Percentiles rank a stretch among this genome's conserved stretches.
Conservation (phyloP, 2,113 vertebrate species). For the Embiotoca jacksoni region DNA sequence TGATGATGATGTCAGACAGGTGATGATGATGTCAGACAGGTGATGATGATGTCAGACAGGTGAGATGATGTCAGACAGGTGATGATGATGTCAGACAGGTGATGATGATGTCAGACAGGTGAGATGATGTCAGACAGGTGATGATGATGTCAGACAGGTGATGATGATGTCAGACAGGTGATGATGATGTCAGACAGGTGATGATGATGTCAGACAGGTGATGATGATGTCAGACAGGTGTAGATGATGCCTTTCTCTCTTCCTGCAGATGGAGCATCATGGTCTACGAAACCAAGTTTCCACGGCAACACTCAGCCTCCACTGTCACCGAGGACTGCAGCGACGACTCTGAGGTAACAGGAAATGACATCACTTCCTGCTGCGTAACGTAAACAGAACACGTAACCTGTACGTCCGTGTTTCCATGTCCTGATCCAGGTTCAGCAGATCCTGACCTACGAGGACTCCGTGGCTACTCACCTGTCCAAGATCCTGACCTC, state of each 20-base stretch:
- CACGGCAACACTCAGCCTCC: conserved; percentile 88
- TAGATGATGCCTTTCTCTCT: neutral
- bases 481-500: conserved; percentile 97
- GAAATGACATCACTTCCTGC: neutral
- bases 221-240: neutral
- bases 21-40: too few species aligned
- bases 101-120: neutral
- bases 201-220: too few species aligned
- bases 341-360: conserved; percentile 94
- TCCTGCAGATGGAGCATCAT: conserved; percentile 95
- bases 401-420: too few species aligned
- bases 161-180: too few species aligned
- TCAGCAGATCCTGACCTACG: conserved; percentile 96
- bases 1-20: too few species aligned
- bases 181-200: too few species aligned
- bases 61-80: too few species aligned
- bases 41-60: too few species aligned
- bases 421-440: conserved; percentile 82
- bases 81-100: conserved; percentile 86
- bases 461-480: conserved; percentile 97
- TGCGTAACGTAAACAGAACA: too few species aligned
- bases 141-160: neutral
- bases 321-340: conserved; percentile 90
- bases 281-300: conserved; percentile 97
- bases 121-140: neutral